Conservation (phyloP, 2,113 vertebrate species). For the Theristicus caerulescens region DNA sequence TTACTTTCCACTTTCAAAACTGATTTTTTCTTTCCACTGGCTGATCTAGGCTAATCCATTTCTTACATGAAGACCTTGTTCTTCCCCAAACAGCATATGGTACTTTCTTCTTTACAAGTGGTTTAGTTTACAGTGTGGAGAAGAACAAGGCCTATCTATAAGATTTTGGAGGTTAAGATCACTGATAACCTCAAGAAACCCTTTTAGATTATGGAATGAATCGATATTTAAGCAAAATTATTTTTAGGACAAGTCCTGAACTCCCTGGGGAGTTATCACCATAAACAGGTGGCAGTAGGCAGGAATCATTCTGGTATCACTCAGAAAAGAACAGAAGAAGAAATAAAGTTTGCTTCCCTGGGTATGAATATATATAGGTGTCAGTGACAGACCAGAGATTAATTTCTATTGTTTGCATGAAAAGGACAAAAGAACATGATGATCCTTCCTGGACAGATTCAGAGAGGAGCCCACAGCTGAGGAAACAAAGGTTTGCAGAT, state of each 20-base stretch:
- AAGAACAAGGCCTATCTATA: not conserved
- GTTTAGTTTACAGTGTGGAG: not conserved
- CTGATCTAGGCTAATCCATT: not conserved
- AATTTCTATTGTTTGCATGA: not conserved
- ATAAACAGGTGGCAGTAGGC: not conserved
- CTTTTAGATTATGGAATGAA: not conserved
- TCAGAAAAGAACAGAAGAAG: not conserved
- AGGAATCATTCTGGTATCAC: not conserved
- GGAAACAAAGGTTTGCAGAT: not conserved
- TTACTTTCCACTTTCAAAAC: not conserved
- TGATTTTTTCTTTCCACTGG: not conserved
- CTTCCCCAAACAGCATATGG: not conserved
- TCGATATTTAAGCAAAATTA: not conserved
- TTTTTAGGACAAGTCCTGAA: not conserved
- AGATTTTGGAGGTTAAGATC: not conserved
- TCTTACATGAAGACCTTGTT: not conserved
- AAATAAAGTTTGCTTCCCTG: not conserved
- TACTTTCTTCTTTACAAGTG: not conserved
- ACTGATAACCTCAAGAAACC: not conserved
- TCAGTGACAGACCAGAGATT: not conserved
- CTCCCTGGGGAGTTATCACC: no score
- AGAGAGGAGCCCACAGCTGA: not conserved
- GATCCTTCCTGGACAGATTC: not conserved
- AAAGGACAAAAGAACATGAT: not conserved
- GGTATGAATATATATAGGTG: not conserved